phyloP scores from a whole-genome alignment of 2,113 vertebrate species.

The Cyanocitta stelleri region DNA sequence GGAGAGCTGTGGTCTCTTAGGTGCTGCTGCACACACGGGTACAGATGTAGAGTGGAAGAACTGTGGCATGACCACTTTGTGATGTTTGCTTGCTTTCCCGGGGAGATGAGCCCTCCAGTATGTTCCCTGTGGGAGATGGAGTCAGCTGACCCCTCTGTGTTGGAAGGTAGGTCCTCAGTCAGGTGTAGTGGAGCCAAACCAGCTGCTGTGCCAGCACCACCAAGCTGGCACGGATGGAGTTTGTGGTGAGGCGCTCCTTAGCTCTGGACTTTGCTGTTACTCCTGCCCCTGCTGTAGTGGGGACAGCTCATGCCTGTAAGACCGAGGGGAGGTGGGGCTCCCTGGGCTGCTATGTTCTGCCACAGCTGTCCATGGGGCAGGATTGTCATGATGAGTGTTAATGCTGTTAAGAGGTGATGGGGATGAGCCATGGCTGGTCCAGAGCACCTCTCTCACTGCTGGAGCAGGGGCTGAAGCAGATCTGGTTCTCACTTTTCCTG shows the following conservation, averaged over 20 bases:
- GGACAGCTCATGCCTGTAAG: rapidly evolving
- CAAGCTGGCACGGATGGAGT: not conserved
- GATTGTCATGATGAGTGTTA: rapidly evolving
- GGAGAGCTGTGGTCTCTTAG: rapidly evolving
- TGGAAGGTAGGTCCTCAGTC: not conserved
- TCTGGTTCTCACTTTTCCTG: not conserved
- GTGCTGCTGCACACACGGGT: rapidly evolving
- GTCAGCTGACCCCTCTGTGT: not conserved
- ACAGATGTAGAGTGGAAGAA: not conserved
- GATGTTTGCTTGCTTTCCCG: too few species aligned
- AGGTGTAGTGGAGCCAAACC: not conserved
- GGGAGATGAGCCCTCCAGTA: rapidly evolving
- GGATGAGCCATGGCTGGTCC: rapidly evolving
- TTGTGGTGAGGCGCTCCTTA: rapidly evolving
- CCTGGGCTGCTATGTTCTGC: not conserved
- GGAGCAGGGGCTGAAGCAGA: not conserved
- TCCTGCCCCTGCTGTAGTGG: rapidly evolving
- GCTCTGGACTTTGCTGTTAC: not conserved
- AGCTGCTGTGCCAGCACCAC: not conserved
- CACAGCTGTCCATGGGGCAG: rapidly evolving
- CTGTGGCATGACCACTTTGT: rapidly evolving
- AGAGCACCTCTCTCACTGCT: rapidly evolving
- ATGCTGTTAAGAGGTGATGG: not conserved
- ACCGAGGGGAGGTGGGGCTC: not conserved
- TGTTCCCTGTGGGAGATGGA: not conserved